These are phyloP conservation scores for Onthophagus taurus DNA, from an alignment of 1,140 invertebrate species.

Conservation along the genomic window DNA sequence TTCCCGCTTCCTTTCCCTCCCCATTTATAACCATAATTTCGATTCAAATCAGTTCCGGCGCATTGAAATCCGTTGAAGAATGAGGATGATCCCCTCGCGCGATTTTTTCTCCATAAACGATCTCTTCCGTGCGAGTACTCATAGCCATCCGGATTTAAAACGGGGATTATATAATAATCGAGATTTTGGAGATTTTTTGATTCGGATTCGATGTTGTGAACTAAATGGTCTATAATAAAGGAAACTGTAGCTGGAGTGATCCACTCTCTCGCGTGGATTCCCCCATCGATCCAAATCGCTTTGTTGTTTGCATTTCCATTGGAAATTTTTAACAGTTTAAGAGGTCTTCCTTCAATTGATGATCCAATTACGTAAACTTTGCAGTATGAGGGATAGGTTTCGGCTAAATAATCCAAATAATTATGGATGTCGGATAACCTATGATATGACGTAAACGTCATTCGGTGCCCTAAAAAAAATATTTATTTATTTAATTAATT, in stretches of 20 bases:
- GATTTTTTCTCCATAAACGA: constrained; percentile 76
- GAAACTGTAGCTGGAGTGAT: constrained; percentile 78
- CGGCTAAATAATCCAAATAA: constrained; percentile 65
- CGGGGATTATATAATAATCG: constrained; percentile 76
- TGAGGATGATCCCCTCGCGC: constrained; percentile 44
- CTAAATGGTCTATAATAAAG: constrained; percentile 71
- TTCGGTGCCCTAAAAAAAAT: constrained; percentile 55
- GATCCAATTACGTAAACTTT: constrained; percentile 63
- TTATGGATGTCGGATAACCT: constrained; percentile 58
- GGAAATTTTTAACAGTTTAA: constrained; percentile 63
- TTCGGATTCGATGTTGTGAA: constrained; percentile 59
- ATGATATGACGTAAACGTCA: constrained; percentile 78
- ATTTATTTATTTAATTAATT: constrained; percentile 1
- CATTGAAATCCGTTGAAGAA: too few species aligned
- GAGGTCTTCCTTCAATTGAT: constrained; percentile 61
- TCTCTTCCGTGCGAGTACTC: constrained; percentile 67
- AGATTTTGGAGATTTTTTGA: constrained; percentile 59
- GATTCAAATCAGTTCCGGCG: constrained; percentile 69
- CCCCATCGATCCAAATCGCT: constrained; percentile 57
- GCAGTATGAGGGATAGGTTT: constrained; percentile 59
- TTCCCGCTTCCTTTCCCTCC: constrained; percentile 69
- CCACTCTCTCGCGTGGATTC: constrained; percentile 89
- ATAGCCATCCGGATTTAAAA: constrained; percentile 83
- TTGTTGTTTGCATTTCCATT: constrained; percentile 50
- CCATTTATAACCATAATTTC: constrained; percentile 77